Evolutionary conservation across 2,113 vertebrate genomes (phyloP).

Genomic region (Brienomyrus longianalis): DNA sequence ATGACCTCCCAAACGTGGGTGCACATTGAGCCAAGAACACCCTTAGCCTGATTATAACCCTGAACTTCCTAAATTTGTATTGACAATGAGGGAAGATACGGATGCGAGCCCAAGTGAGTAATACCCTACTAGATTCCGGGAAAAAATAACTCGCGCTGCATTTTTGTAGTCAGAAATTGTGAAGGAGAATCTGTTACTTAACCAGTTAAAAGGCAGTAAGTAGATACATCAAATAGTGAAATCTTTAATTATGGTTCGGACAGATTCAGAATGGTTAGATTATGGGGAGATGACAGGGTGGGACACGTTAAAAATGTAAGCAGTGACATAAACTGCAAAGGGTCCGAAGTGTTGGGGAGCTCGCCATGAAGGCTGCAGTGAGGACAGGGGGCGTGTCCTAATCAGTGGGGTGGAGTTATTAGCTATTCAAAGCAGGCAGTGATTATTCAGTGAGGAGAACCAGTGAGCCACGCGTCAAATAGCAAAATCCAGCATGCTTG

Average conservation of each 20-base stretch:
- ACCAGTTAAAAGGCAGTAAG: background rate
- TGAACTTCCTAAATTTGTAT: background rate
- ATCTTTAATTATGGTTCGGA: background rate
- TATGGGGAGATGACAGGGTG: too few species aligned
- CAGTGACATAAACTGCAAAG: background rate
- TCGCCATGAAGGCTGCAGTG: background rate
- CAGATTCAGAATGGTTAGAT: background rate
- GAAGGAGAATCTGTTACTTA: background rate
- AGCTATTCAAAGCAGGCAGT: conserved; percentile 14
- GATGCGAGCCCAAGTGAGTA: background rate
- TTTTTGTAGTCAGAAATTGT: background rate
- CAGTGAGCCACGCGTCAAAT: background rate
- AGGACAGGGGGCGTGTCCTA: conserved; percentile 11
- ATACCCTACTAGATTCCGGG: background rate
- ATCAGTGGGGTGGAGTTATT: conserved; percentile 23
- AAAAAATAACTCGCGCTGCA: background rate
- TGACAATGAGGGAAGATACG: background rate
- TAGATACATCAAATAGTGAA: background rate
- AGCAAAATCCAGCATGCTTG: background rate
- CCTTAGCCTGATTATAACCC: background rate
- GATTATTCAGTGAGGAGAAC: conserved; percentile 19
- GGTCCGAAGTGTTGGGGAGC: background rate
- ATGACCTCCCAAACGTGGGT: background rate
- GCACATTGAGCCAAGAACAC: background rate
- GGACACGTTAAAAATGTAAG: background rate